A percentile compares a stretch with the other conserved stretches of the same genome.
Conservation (phyloP, 1,140 invertebrate genomes). For the Cephus cinctus region DNA sequence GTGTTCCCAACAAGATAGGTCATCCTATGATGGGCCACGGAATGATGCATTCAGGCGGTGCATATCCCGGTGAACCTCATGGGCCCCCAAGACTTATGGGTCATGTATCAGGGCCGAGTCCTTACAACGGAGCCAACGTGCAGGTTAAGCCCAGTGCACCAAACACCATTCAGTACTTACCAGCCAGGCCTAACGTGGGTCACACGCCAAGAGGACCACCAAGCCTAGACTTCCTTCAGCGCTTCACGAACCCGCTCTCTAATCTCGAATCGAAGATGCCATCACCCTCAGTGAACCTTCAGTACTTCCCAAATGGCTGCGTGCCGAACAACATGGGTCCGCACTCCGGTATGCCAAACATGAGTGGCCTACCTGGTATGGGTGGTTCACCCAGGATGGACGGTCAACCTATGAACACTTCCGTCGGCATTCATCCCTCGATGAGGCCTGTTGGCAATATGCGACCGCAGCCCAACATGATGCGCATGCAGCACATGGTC, state of each 20-base stretch:
- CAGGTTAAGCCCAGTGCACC: slow-evolving; percentile 95
- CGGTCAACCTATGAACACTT: slow-evolving; percentile 38
- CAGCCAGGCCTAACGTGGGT: slow-evolving; percentile 78
- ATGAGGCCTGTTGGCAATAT: slow-evolving; percentile 53
- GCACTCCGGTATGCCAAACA: slow-evolving; percentile 33
- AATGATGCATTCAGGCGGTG: slow-evolving; percentile 61
- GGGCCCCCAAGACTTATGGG: slow-evolving; percentile 44
- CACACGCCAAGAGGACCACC: slow-evolving; percentile 75
- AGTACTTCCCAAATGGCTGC: slow-evolving; percentile 69
- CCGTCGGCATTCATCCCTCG: slow-evolving; percentile 41
- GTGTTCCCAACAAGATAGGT: slow-evolving; percentile 48
- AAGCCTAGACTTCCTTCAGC: slow-evolving; percentile 88
- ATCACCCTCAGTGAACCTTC: slow-evolving; percentile 65
- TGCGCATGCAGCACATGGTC: slow-evolving; percentile 62
- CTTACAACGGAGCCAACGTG: slow-evolving; percentile 80
- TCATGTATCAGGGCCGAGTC: slow-evolving; percentile 59
- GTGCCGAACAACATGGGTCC: slow-evolving; percentile 46
- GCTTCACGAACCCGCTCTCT: slow-evolving; percentile 77
- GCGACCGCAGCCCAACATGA: slow-evolving; percentile 51
- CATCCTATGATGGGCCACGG: slow-evolving; percentile 53
- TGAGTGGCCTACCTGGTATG: slow-evolving; percentile 34
- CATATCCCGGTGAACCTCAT: slow-evolving; percentile 55
- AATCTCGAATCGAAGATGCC: slow-evolving; percentile 73
- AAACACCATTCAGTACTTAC: slow-evolving; percentile 97
- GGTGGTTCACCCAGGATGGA: slow-evolving; percentile 39